Evolutionary conservation across 2,113 vertebrate species (phyloP).

Genomic region (Gavialis gangeticus): DNA sequence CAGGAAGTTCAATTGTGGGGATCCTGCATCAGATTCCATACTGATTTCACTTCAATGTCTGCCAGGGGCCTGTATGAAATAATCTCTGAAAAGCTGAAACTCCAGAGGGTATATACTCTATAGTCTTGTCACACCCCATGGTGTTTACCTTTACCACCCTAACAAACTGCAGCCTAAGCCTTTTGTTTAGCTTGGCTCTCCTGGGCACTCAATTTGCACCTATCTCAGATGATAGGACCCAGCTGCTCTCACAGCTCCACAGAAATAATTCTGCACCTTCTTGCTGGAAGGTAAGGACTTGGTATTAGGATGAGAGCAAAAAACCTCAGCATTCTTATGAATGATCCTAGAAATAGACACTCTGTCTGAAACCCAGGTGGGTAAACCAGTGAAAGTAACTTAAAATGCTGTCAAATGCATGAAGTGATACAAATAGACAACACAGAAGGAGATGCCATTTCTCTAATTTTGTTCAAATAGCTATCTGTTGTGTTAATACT

Average conservation of each 20-base stretch:
- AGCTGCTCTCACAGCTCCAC: not conserved
- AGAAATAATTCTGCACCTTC: not conserved
- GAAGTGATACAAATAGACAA: not conserved
- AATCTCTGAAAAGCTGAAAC: too few relatives aligned
- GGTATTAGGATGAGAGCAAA: not conserved
- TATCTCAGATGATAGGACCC: not conserved
- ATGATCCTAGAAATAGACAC: not conserved
- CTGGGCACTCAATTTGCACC: not conserved
- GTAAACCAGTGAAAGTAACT: too few relatives aligned
- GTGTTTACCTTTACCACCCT: too few relatives aligned
- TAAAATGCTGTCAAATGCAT: not conserved
- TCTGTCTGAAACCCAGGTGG: not conserved
- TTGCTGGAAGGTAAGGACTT: not conserved
- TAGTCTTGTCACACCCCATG: too few relatives aligned
- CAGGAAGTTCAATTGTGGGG: too few relatives aligned
- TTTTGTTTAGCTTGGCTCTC: not conserved
- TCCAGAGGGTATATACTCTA: too few relatives aligned
- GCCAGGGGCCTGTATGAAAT: too few relatives aligned
- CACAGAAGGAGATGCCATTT: not conserved
- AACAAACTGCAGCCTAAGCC: not conserved
- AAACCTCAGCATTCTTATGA: not conserved
- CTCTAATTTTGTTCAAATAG: not conserved
- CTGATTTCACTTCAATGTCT: too few relatives aligned
- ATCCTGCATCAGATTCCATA: too few relatives aligned
- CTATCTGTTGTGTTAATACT: too few relatives aligned